Percentiles rank a stretch among this genome's conserved stretches.
These are phyloP conservation scores for Microtus pennsylvanicus DNA, from an alignment of 2,113 vertebrate genomes.

Conservation along the genomic window DNA sequence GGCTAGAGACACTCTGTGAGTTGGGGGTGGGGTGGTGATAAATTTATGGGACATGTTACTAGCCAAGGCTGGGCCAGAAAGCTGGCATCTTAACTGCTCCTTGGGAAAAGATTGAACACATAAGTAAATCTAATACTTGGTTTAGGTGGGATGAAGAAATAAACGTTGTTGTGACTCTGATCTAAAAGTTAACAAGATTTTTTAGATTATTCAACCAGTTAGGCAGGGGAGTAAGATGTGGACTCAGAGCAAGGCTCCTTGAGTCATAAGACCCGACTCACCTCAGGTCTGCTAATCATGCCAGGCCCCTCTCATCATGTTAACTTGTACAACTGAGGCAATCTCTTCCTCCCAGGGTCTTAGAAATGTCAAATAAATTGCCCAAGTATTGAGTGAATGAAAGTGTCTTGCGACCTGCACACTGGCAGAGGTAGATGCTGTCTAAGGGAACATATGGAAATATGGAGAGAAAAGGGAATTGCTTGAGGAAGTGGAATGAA, in stretches of 20 bases:
- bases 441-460: background rate
- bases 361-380: slow-evolving; percentile 5
- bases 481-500: background rate
- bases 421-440: background rate
- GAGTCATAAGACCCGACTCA: background rate
- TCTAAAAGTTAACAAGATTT: background rate
- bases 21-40: background rate
- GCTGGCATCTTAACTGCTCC: background rate
- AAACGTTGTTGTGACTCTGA: slow-evolving; percentile 10
- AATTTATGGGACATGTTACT: background rate
- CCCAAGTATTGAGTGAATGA: background rate
- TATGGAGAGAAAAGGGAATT: background rate
- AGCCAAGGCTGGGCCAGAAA: slow-evolving; percentile 27
- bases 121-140: slow-evolving; percentile 13
- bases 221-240: background rate
- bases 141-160: slow-evolving; percentile 42
- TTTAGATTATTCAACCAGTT: background rate
- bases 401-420: background rate
- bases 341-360: background rate
- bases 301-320: background rate
- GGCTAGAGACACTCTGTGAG: background rate
- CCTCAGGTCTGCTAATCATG: background rate
- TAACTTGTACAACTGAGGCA: background rate
- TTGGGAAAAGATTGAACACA: slow-evolving; percentile 3
- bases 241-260: background rate